These are phyloP conservation scores for human DNA, from an alignment of 2,113 vertebrate genomes.

Conservation along the genomic window DNA sequence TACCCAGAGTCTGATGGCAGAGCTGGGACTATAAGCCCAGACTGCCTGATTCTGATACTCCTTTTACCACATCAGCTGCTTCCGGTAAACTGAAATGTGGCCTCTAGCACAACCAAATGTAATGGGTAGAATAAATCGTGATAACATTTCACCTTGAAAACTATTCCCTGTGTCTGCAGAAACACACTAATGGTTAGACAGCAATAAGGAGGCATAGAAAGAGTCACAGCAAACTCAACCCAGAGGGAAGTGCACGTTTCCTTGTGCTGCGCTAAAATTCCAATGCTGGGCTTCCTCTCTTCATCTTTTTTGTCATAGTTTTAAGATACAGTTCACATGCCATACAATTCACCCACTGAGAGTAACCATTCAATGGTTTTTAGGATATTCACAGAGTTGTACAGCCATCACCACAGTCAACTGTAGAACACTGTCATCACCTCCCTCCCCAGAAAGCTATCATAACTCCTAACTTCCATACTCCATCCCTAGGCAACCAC, in stretches of 20 bases:
- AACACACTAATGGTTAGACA: not conserved
- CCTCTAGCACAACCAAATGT: not conserved
- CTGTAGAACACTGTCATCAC: not conserved
- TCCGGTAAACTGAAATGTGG: not conserved
- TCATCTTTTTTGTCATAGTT: not conserved
- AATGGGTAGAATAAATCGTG: not conserved
- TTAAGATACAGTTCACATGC: not conserved
- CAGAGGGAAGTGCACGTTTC: not conserved
- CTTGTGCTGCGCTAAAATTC: not conserved
- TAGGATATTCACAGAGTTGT: not conserved
- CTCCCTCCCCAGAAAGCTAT: not conserved
- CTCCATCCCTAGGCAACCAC: not conserved
- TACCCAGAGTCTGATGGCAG: not conserved
- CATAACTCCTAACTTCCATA: not conserved
- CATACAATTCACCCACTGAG: not conserved
- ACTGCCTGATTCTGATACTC: not conserved
- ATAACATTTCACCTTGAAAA: not conserved
- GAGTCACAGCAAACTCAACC: not conserved
- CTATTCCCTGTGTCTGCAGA: not conserved
- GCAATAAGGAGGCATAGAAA: not conserved
- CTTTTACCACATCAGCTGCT: not conserved
- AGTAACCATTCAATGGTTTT: not conserved
- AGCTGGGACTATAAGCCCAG: not conserved
- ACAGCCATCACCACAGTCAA: not conserved
- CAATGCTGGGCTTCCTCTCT: not conserved